Percentiles rank a stretch among this genome's conserved stretches.
phyloP scores from a whole-genome alignment of 2,888 invertebrate species.

The Lepidochitona cinerea region DNA sequence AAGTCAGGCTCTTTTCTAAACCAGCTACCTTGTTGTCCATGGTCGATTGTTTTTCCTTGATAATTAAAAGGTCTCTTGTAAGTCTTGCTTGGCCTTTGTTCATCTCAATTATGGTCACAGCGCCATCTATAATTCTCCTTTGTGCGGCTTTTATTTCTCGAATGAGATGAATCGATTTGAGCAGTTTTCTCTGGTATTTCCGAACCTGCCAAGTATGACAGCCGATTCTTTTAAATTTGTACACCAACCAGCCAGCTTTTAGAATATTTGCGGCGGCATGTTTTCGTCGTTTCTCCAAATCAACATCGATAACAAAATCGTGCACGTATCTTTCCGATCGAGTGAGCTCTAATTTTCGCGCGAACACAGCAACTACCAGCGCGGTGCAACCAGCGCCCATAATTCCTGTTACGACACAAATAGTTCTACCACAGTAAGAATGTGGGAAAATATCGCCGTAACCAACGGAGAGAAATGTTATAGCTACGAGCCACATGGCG shows the following conservation, averaged over 20 bases:
- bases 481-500: slow-evolving; percentile 69
- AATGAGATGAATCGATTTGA: slow-evolving; percentile 66
- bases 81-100: slow-evolving; percentile 41
- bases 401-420: slow-evolving; percentile 68
- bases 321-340: slow-evolving; percentile 69
- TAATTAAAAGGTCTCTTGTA: neutral
- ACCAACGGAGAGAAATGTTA: slow-evolving; percentile 69
- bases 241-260: slow-evolving; percentile 66
- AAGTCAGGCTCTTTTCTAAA: neutral
- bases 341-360: slow-evolving; percentile 65
- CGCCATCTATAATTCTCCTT: slow-evolving; percentile 55
- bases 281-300: slow-evolving; percentile 62
- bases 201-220: slow-evolving; percentile 37
- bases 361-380: slow-evolving; percentile 68
- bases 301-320: slow-evolving; percentile 69
- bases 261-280: slow-evolving; percentile 66
- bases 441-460: slow-evolving; percentile 70
- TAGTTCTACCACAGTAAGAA: slow-evolving; percentile 68
- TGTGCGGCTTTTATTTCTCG: slow-evolving; percentile 68
- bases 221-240: slow-evolving; percentile 49
- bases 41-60: neutral
- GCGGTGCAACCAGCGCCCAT: slow-evolving; percentile 69
- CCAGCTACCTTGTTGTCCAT: neutral
- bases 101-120: slow-evolving; percentile 60
- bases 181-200: slow-evolving; percentile 58